A percentile compares a stretch with the other conserved stretches of the same genome.
Conservation (phyloP, 2,888 invertebrate species). For the Salticus scenicus region DNA sequence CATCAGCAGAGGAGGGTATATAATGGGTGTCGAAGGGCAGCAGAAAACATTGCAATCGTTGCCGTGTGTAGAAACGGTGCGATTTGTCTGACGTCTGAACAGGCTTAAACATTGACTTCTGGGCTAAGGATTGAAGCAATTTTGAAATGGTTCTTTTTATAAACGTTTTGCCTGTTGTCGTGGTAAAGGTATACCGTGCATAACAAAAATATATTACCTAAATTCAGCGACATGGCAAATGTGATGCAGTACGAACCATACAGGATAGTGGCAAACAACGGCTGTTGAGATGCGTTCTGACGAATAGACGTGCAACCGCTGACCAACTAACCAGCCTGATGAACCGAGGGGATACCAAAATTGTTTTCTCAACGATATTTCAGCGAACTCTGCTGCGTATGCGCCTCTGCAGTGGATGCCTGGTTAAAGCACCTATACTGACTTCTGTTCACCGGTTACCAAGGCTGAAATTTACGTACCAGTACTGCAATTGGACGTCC, state of each 20-base stretch:
- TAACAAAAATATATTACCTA: too few species aligned
- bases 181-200: too few species aligned
- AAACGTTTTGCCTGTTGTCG: background rate
- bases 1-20: background rate
- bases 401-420: background rate
- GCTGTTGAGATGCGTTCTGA: background rate
- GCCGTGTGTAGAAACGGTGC: slow-evolving; percentile 17
- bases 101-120: slow-evolving; percentile 8
- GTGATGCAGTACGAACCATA: background rate
- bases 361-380: slow-evolving; percentile 10
- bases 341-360: slow-evolving; percentile 5
- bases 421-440: slow-evolving; percentile 24
- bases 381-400: slow-evolving; percentile 24
- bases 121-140: slow-evolving; percentile 19
- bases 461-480: background rate
- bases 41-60: slow-evolving; percentile 4
- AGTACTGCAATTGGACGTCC: too few species aligned
- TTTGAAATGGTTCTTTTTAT: background rate
- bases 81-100: slow-evolving; percentile 10
- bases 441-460: background rate
- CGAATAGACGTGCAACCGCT: slow-evolving; percentile 14
- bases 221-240: too few species aligned
- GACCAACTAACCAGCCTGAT: background rate
- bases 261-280: background rate
- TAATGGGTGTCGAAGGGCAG: background rate